Evolutionary conservation across 2,797 vertebrate genomes (phyloP).

Genomic region (Anolis apletophallus): DNA sequence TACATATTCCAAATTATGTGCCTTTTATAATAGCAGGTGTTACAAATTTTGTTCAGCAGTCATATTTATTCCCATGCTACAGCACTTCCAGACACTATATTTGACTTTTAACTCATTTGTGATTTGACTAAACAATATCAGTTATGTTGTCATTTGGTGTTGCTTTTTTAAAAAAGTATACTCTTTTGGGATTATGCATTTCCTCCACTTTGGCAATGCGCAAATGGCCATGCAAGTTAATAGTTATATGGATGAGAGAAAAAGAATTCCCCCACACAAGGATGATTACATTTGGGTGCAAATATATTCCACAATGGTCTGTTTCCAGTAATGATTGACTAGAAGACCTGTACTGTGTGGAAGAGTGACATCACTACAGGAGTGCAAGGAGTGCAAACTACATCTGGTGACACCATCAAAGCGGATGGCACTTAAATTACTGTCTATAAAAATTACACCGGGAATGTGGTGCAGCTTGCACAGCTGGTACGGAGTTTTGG

Average conservation of each 20-base stretch:
- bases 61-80: background rate
- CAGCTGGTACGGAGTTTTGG: too few relatives aligned
- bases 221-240: background rate
- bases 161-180: background rate
- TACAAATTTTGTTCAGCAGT: background rate
- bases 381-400: too few relatives aligned
- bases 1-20: background rate
- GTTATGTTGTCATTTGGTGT: background rate
- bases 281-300: background rate
- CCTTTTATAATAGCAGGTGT: background rate
- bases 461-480: too few relatives aligned
- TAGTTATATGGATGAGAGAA: background rate
- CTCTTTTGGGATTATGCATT: background rate
- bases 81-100: background rate
- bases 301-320: background rate
- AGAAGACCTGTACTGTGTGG: background rate
- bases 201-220: background rate
- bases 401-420: too few relatives aligned
- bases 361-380: too few relatives aligned
- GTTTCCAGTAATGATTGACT: background rate
- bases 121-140: background rate
- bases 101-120: background rate
- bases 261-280: background rate
- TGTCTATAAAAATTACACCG: too few relatives aligned
- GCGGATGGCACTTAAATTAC: too few relatives aligned